Evolutionary conservation across 2,797 vertebrate genomes (phyloP).

Genomic region (Eidolon dupreanum): DNA sequence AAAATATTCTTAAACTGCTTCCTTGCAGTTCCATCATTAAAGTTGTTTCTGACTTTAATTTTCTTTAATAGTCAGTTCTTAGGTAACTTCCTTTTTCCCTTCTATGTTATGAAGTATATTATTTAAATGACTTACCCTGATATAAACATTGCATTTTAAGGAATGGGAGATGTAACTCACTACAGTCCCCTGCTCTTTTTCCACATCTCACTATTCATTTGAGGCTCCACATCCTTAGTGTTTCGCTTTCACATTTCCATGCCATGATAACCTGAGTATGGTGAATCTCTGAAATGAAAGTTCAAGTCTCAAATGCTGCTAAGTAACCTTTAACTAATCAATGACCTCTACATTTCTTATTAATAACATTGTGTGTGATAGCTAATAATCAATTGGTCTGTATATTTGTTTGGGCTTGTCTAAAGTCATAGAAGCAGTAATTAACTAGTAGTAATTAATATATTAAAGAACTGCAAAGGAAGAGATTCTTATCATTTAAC

Average conservation of each 20-base stretch:
- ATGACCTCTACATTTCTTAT: background rate
- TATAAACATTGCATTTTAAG: background rate
- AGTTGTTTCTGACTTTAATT: background rate
- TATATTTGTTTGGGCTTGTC: background rate
- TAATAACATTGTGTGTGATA: background rate
- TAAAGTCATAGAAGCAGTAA: background rate
- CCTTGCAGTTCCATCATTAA: background rate
- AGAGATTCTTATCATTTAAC: background rate
- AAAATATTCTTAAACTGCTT: slow-evolving; percentile 31
- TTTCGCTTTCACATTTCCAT: background rate
- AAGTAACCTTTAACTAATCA: background rate
- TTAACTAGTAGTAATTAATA: background rate
- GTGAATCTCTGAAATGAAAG: background rate
- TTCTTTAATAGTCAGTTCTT: slow-evolving; percentile 12
- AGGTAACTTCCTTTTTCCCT: background rate
- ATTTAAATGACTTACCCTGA: background rate
- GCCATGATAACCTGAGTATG: background rate
- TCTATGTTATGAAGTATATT: background rate
- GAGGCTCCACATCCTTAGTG: background rate
- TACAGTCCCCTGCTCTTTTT: background rate
- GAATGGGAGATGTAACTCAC: background rate
- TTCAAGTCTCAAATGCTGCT: background rate
- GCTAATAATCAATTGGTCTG: background rate
- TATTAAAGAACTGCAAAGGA: background rate
- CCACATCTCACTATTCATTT: background rate